phyloP scores from a whole-genome alignment of 1,140 invertebrate species.

The Diabrotica virgifera region DNA sequence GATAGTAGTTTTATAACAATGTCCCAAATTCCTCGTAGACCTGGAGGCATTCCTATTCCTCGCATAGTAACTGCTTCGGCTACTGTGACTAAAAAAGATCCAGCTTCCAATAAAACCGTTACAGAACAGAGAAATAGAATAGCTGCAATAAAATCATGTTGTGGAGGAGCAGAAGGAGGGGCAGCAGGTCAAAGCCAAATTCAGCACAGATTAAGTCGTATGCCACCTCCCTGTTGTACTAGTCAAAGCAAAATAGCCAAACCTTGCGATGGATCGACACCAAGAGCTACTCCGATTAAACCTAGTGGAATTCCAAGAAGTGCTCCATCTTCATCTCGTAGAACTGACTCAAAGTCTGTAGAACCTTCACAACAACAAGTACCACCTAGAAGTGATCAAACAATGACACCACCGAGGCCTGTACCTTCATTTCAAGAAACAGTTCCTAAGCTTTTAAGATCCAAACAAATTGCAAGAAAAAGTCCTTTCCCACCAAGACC shows the following conservation, averaged over 20 bases:
- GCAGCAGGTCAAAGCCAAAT: neutral
- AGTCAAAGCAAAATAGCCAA: neutral
- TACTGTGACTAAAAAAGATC: neutral
- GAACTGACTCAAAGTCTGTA: neutral
- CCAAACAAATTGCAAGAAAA: too few species aligned
- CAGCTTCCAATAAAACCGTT: neutral
- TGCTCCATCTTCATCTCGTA: neutral
- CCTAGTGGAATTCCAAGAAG: neutral
- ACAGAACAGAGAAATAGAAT: neutral
- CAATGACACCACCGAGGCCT: neutral
- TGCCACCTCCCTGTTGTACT: neutral
- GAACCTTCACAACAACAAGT: neutral
- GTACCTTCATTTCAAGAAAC: neutral
- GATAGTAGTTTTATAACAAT: neutral
- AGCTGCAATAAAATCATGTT: neutral
- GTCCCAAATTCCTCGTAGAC: neutral
- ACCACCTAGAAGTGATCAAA: neutral
- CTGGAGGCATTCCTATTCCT: neutral
- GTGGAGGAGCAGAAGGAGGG: neutral
- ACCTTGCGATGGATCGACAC: neutral
- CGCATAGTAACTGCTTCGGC: neutral
- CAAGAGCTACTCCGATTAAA: neutral
- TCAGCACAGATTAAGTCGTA: neutral
- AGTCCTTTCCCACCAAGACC: too few species aligned
- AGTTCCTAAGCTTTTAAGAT: neutral